Conservation (phyloP, 2,888 invertebrate genomes). For the Drosophila putrida region DNA sequence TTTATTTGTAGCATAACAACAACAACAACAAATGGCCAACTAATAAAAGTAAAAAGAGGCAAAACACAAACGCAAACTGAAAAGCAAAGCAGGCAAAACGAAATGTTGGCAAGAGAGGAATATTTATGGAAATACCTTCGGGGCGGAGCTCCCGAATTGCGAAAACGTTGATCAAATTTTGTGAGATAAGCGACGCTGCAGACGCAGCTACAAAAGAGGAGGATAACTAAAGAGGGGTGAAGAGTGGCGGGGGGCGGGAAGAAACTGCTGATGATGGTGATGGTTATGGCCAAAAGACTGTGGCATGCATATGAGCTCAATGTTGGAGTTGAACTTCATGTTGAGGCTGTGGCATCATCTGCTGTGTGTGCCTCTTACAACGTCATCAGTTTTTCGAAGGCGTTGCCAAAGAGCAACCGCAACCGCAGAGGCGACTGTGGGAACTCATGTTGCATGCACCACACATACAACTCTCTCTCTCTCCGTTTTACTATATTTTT, state of each 20-base stretch:
- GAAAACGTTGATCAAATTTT: conserved; percentile 83
- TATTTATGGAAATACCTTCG: conserved; percentile 83
- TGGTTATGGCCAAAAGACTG: conserved; percentile 38
- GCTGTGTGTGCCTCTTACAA: conserved; percentile 65
- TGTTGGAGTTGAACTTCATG: conserved; percentile 21
- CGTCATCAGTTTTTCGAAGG: conserved; percentile 80
- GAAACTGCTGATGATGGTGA: conserved; percentile 30
- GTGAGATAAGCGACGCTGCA: conserved; percentile 66
- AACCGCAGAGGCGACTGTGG: conserved; percentile 73
- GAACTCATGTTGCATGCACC: conserved; percentile 79
- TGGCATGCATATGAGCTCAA: conserved; percentile 65
- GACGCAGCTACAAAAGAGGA: conserved; percentile 14
- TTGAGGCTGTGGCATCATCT: conserved; percentile 55
- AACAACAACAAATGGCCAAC: conserved; percentile 55
- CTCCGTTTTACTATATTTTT: not conserved
- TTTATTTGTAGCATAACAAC: conserved; percentile 75
- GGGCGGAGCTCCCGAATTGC: conserved; percentile 85
- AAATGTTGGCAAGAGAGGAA: conserved; percentile 54
- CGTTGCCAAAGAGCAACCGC: conserved; percentile 80
- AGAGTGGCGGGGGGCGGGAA: conserved; percentile 14
- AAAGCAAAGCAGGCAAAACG: conserved; percentile 40
- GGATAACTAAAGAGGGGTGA: not conserved
- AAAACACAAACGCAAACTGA: not conserved
- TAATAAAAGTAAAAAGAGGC: conserved; percentile 70
- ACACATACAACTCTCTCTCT: conserved; percentile 54